These are phyloP conservation scores for Mormyrus iriodes DNA, from an alignment of 2,113 vertebrate genomes.

Conservation along the genomic window DNA sequence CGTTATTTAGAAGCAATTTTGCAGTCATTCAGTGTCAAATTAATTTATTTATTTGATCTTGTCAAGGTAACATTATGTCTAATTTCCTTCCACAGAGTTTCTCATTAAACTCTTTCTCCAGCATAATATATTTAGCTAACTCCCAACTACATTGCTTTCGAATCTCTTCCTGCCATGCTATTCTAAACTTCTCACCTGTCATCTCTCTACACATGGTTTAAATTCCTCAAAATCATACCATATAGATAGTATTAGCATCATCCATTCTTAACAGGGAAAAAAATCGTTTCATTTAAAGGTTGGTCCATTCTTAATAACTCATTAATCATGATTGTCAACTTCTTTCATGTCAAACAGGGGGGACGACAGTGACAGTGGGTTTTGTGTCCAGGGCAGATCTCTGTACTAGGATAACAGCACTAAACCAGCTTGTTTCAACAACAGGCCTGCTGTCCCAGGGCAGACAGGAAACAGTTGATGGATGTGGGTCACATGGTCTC, in stretches of 20 bases:
- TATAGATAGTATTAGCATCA: neutral
- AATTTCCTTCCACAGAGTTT: neutral
- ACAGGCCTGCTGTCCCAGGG: neutral
- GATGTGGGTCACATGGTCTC: conserved; percentile 10
- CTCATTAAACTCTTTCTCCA: neutral
- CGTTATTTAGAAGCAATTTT: neutral
- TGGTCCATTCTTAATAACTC: neutral
- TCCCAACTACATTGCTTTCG: neutral
- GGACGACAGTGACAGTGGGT: neutral
- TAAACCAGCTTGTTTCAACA: neutral
- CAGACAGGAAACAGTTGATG: neutral
- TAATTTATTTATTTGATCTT: neutral
- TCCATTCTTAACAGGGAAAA: neutral
- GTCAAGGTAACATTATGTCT: neutral
- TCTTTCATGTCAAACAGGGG: neutral
- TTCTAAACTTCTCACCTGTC: neutral
- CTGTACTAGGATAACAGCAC: neutral
- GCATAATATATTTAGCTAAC: neutral
- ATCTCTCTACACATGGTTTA: neutral
- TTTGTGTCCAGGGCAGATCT: neutral
- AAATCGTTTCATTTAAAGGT: neutral
- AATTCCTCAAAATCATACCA: neutral
- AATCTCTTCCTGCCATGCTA: neutral
- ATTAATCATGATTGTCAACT: neutral
- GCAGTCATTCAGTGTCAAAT: neutral